Evolutionary conservation across 2,888 invertebrate genomes (phyloP), one percentile per base, ranked within the genome.

Genomic region (Stenolophus ochropezus): DNA sequence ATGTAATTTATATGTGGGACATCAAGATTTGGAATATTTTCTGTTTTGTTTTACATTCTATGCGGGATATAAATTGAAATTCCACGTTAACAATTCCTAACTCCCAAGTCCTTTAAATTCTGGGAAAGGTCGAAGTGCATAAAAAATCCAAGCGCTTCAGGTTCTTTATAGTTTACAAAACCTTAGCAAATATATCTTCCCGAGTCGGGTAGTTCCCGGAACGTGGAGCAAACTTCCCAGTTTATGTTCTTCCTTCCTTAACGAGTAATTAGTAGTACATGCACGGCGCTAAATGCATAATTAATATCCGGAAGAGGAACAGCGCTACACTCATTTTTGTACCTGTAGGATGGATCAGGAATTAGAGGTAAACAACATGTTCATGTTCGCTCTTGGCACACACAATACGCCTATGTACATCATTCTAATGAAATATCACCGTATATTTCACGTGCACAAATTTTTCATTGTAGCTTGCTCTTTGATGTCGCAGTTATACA

Each of bases 241-340:
- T 51, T 25, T 47, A 53, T 74, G 74, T 27, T 23, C 53, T 6
- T 51, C 51, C 16, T 53, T 8, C 23, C 49, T 23, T 74, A 74
- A 47, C 51, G 74, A 74, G 53, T 74, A 74, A 74, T 74, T 74
- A 74, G 74, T 74, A 74, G 21, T 23, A 53, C 51, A 74, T 74
- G 74, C 74, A 74, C 74, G 74, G 14, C 51, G 51, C 53, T 51
- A 49, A 74, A 53, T 74, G 74, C 25, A 74, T 74, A 74, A 74
- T 74, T 74, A 74, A 74, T 74, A 42, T 11, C 33, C 6, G 33
- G 11, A 42, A 42, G 33, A 42, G 33, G 33, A 42, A 42, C 8
- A 42, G 11, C 6, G 11, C 33, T 42, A 42, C 0, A 42, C 11
- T 42, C 33, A 42, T 42, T 42, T 27, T 8, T 42, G 33, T 42